A percentile compares a stretch with the other conserved stretches of the same genome.
Conservation (phyloP, 37 sponge, comb jelly and placozoan genomes). For the Eunapius fragilis region DNA sequence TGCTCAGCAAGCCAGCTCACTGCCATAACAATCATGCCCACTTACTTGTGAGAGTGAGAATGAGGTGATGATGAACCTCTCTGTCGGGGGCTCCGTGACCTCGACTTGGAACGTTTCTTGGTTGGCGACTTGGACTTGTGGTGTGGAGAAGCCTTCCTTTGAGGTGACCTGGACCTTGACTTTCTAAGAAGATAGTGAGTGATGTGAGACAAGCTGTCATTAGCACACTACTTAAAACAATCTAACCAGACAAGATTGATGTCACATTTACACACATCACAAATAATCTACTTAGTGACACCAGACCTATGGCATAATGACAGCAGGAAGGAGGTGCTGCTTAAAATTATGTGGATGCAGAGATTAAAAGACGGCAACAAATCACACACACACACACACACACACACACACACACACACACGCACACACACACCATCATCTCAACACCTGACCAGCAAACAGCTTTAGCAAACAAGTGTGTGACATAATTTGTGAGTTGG, state of each 20-base stretch:
- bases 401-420: neutral
- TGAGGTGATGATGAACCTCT: neutral
- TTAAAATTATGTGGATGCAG: no score
- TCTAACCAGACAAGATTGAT: neutral
- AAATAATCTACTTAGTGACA: no score
- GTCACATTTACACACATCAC: no score
- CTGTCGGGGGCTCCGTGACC: neutral
- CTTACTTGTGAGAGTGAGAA: neutral
- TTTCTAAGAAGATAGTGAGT: neutral
- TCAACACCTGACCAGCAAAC: no score
- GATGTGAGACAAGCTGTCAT: neutral
- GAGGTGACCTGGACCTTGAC: neutral
- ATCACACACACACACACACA: constrained; percentile 3
- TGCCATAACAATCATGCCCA: no score
- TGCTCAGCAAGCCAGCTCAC: no score
- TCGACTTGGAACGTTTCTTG: neutral
- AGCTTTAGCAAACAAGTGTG: no score
- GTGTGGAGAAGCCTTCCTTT: neutral
- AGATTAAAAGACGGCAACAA: no score
- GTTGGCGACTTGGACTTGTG: neutral
- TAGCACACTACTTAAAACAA: neutral
- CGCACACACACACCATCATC: neutral
- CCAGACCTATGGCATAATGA: no score
- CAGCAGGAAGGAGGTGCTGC: no score
- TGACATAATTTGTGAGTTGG: no score